These are phyloP conservation scores for Chanos chanos DNA, from an alignment of 2,797 vertebrate genomes.

Conservation along the genomic window DNA sequence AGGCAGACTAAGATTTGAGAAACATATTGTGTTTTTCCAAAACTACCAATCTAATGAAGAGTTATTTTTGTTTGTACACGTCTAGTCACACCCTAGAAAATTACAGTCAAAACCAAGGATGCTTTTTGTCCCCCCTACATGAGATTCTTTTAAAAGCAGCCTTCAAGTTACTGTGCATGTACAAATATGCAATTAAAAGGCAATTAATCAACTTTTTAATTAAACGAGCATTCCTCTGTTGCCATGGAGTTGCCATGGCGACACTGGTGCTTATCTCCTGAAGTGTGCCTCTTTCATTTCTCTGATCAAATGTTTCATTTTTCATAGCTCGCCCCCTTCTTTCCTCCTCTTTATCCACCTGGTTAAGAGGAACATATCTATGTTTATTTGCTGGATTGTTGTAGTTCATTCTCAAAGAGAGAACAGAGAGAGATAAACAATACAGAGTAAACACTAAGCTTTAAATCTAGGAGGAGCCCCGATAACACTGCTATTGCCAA, in stretches of 20 bases:
- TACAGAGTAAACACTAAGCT: too few species aligned
- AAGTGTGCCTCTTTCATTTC: slow-evolving; percentile 15
- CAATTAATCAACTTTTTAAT: slow-evolving; percentile 69
- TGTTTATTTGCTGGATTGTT: slow-evolving; percentile 8
- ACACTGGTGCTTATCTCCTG: slow-evolving; percentile 44
- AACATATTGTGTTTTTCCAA: not conserved
- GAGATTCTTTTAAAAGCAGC: slow-evolving; percentile 18
- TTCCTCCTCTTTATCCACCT: slow-evolving; percentile 6
- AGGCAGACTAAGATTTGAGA: too few species aligned
- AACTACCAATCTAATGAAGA: slow-evolving; percentile 32
- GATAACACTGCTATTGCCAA: too few species aligned
- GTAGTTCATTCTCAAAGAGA: not conserved
- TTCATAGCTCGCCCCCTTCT: slow-evolving; percentile 6
- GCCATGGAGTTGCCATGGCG: slow-evolving; percentile 62
- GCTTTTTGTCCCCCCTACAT: not conserved
- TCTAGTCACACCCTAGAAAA: not conserved
- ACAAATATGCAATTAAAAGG: slow-evolving; percentile 60
- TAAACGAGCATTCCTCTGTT: slow-evolving; percentile 48
- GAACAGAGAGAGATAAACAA: not conserved
- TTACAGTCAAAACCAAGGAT: not conserved
- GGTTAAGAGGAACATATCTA: slow-evolving; percentile 1
- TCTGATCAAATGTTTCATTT: slow-evolving; percentile 11
- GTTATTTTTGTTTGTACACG: slow-evolving; percentile 25
- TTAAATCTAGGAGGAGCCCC: slow-evolving; percentile 23
- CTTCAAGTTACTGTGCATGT: slow-evolving; percentile 40